phyloP scores from a whole-genome alignment of 2,888 invertebrate genomes.

The Lithodes maja region DNA sequence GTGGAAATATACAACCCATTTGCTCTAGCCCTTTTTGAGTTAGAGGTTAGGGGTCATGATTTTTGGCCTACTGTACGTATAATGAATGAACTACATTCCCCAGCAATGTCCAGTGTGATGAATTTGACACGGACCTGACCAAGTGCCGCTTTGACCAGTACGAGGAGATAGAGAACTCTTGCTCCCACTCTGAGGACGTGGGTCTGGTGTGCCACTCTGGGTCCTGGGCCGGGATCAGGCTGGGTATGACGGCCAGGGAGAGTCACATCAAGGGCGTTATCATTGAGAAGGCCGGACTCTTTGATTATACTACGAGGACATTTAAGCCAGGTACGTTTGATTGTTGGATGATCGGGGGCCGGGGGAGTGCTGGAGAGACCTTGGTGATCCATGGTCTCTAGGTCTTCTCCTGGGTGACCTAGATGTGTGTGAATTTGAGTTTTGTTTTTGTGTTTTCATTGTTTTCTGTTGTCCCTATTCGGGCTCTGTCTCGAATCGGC shows the following conservation, averaged over 20 bases:
- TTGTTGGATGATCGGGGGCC: too few relatives aligned
- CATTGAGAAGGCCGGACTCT: conserved; percentile 92
- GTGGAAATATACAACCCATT: too few relatives aligned
- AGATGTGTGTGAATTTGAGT: too few relatives aligned
- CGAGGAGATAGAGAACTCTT: conserved; percentile 90
- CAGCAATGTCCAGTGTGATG: conserved; percentile 92
- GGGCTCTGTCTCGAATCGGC: too few relatives aligned
- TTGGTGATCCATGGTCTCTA: too few relatives aligned
- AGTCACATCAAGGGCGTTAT: conserved; percentile 91
- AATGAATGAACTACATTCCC: conserved; percentile 53
- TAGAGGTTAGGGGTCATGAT: background rate
- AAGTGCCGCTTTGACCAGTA: conserved; percentile 82
- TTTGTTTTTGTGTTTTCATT: too few relatives aligned
- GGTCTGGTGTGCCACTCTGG: conserved; percentile 92
- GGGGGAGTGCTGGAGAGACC: too few relatives aligned
- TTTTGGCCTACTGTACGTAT: background rate
- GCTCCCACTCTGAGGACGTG: conserved; percentile 88
- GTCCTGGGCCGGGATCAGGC: conserved; percentile 94
- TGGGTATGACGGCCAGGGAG: conserved; percentile 90
- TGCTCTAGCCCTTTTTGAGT: too few relatives aligned
- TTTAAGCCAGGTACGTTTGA: conserved; percentile 82
- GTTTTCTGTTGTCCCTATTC: too few relatives aligned
- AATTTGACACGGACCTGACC: conserved; percentile 92
- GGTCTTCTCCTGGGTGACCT: too few relatives aligned
- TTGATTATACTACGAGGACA: conserved; percentile 91